Percentiles rank a stretch among this genome's conserved stretches.
Conservation (phyloP, 2,888 invertebrate genomes). For the Trichogramma dendrolimi region DNA sequence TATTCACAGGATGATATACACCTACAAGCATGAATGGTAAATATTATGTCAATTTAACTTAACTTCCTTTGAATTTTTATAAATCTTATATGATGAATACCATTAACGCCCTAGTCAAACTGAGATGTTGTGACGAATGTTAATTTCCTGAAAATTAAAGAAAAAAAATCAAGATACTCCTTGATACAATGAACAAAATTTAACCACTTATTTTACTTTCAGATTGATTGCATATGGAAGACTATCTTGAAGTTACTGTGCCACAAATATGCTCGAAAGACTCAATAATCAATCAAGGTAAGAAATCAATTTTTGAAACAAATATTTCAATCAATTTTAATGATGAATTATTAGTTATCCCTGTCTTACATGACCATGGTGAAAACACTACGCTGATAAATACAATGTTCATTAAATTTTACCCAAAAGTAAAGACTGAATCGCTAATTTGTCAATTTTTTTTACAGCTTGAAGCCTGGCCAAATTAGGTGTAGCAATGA, state of each 20-base stretch:
- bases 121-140: constrained; percentile 40
- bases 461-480: background rate
- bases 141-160: constrained; percentile 22
- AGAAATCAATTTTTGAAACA: background rate
- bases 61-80: background rate
- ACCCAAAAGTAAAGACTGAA: background rate
- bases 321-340: constrained; percentile 13
- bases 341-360: constrained; percentile 46
- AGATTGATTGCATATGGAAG: background rate
- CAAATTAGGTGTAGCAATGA: background rate
- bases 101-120: constrained; percentile 41
- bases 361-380: constrained; percentile 45
- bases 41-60: background rate
- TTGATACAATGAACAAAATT: background rate
- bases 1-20: constrained; percentile 5
- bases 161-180: background rate
- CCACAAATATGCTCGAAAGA: background rate
- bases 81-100: constrained; percentile 36
- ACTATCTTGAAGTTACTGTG: background rate
- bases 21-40: no score
- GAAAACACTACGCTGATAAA: constrained; percentile 39
- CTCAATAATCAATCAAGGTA: background rate
- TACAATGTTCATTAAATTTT: constrained; percentile 1
- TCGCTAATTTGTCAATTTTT: background rate
- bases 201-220: no score